phyloP scores from a whole-genome alignment of 2,113 vertebrate species.

The Glaucidium brasilianum region DNA sequence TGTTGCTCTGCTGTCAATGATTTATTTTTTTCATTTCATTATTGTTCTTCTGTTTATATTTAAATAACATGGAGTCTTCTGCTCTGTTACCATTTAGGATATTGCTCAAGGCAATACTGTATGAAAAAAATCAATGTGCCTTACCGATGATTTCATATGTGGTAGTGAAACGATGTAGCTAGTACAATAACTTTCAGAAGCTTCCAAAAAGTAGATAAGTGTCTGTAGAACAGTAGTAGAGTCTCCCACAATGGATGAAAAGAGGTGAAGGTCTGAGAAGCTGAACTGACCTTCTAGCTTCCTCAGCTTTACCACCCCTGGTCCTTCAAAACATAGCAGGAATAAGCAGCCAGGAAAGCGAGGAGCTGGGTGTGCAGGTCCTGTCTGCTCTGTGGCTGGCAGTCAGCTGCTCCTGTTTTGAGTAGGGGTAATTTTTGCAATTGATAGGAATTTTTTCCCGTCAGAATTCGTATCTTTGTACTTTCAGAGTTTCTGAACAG shows the following conservation, averaged over 20 bases:
- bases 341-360: neutral
- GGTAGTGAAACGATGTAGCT: neutral
- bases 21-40: neutral
- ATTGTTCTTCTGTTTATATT: slow-evolving; percentile 10
- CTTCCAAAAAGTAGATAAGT: neutral
- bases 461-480: neutral
- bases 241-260: neutral
- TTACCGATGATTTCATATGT: neutral
- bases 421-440: neutral
- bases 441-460: neutral
- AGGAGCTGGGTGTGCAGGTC: neutral
- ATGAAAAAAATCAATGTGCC: neutral
- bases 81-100: neutral
- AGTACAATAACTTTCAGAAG: neutral
- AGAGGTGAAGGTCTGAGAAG: neutral
- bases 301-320: neutral
- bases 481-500: neutral
- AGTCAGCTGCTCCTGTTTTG: neutral
- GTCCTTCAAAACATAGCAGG: neutral
- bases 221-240: neutral
- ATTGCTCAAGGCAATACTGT: neutral
- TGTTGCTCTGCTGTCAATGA: neutral
- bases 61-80: neutral
- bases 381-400: neutral
- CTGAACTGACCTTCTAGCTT: neutral